Conservation (phyloP, 2,113 vertebrate species). For the Condylura cristata region DNA sequence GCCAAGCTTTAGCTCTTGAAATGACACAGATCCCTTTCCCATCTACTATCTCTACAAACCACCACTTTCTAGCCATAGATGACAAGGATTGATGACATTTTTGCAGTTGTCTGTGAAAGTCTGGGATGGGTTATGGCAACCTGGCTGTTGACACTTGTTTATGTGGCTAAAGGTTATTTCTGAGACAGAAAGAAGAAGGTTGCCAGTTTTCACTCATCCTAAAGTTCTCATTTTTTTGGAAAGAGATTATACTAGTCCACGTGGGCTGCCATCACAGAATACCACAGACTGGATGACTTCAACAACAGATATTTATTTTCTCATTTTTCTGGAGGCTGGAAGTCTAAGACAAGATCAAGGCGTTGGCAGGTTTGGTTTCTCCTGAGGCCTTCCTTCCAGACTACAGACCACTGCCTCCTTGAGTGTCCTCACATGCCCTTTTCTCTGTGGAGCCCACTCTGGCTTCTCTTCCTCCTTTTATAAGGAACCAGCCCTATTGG, state of each 20-base stretch:
- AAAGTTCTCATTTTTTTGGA: not conserved
- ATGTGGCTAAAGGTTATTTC: not conserved
- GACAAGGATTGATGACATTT: not conserved
- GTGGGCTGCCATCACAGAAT: not conserved
- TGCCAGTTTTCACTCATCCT: not conserved
- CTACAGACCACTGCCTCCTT: not conserved
- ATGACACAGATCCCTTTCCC: not conserved
- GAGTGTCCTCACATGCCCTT: not conserved
- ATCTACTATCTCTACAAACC: not conserved
- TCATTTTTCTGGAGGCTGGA: not conserved
- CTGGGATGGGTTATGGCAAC: not conserved
- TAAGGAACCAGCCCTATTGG: not conserved
- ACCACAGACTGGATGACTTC: not conserved
- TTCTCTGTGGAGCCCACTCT: not conserved
- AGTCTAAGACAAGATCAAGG: not conserved
- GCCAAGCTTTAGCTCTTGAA: not conserved
- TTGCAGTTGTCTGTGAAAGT: not conserved
- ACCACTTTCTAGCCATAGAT: fast-evolving
- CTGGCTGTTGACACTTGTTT: not conserved
- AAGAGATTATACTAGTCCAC: not conserved
- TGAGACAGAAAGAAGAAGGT: not conserved
- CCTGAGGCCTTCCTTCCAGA: not conserved
- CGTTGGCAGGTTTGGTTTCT: not conserved
- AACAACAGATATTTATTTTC: not conserved
- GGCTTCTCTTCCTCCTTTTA: not conserved